A percentile compares a stretch with the other conserved stretches of the same genome.
Conservation (phyloP, 1,140 invertebrate species). For the Drosophila bipectinata region DNA sequence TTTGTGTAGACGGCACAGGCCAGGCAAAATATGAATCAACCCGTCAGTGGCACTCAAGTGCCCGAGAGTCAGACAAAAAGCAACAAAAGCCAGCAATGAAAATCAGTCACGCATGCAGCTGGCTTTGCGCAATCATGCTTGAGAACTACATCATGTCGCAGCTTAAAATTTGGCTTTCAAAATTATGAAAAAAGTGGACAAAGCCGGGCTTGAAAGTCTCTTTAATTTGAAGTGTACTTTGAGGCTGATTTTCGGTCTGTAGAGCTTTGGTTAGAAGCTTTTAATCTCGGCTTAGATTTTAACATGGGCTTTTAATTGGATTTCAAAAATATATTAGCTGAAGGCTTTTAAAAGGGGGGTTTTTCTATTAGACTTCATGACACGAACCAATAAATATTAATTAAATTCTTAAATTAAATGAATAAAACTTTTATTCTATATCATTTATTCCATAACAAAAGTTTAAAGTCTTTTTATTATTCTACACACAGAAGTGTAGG, state of each 20-base stretch:
- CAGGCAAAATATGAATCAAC: slow-evolving; percentile 63
- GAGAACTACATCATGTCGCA: neutral
- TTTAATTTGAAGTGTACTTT: neutral
- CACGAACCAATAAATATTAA: neutral
- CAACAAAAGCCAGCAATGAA: slow-evolving; percentile 28
- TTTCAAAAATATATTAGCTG: neutral
- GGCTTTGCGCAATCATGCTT: slow-evolving; percentile 23
- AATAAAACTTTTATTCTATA: too few relatives aligned
- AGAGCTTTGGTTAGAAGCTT: neutral
- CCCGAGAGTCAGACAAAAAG: slow-evolving; percentile 9
- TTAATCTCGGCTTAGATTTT: neutral
- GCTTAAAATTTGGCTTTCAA: slow-evolving; percentile 11
- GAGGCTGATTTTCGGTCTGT: neutral
- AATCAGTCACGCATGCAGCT: slow-evolving; percentile 67
- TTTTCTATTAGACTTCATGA: too few relatives aligned
- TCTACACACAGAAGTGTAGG: neutral
- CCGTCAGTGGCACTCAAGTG: slow-evolving; percentile 36
- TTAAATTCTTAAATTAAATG: neutral
- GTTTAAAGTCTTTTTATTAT: too few relatives aligned
- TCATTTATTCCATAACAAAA: too few relatives aligned
- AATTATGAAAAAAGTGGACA: neutral
- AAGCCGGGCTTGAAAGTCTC: neutral
- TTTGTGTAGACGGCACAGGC: slow-evolving; percentile 67
- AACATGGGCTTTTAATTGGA: neutral
- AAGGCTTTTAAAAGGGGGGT: too few relatives aligned